A percentile compares a stretch with the other conserved stretches of the same genome.
These are phyloP conservation scores for Microplitis demolitor DNA, from an alignment of 1,140 invertebrate genomes.

Conservation along the genomic window DNA sequence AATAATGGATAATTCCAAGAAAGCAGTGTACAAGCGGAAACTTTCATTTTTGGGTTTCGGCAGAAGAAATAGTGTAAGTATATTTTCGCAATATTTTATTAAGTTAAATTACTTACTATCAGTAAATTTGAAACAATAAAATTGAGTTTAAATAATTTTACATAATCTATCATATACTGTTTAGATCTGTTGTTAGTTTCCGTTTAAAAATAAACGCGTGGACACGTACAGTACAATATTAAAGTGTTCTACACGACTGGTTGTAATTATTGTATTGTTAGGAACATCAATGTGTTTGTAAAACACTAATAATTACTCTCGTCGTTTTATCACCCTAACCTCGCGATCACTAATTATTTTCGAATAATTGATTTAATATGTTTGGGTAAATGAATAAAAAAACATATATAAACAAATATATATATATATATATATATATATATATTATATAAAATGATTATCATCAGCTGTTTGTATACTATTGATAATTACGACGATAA, in stretches of 20 bases:
- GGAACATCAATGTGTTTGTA: background rate
- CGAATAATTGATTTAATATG: background rate
- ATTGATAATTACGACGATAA: no score
- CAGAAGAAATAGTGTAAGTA: slow-evolving; percentile 49
- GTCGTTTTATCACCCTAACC: background rate
- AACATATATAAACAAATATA: no score
- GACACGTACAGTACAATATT: background rate
- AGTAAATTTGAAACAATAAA: background rate
- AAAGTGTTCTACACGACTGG: background rate
- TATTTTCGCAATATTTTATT: background rate
- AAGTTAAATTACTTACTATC: background rate
- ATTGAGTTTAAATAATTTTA: background rate
- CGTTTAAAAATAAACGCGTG: background rate
- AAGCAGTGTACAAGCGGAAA: slow-evolving; percentile 44
- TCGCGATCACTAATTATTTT: no score
- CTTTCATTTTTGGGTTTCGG: slow-evolving; percentile 59
- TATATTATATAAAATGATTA: no score
- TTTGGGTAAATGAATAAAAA: background rate
- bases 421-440: no score
- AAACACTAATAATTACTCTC: background rate
- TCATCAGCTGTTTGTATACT: no score
- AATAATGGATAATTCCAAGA: slow-evolving; percentile 15
- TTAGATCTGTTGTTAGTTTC: background rate
- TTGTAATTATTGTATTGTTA: background rate
- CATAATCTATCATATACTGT: background rate